A percentile compares a stretch with the other conserved stretches of the same genome.
Conservation (phyloP, 2,888 invertebrate species). For the Coronaproctus castanopsis region DNA sequence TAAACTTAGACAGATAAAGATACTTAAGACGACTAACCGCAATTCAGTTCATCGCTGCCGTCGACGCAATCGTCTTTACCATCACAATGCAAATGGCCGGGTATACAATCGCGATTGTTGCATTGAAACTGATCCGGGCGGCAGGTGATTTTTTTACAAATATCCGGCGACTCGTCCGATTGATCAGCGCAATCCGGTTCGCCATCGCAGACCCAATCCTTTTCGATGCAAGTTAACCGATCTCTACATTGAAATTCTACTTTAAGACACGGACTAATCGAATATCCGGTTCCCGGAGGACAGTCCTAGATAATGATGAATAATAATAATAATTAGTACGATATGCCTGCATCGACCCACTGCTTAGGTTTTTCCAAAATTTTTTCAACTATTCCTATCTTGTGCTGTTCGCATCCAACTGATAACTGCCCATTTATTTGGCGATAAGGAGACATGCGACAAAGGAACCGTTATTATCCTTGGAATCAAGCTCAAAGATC, state of each 20-base stretch:
- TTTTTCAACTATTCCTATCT: too few relatives aligned
- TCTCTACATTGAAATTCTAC: constrained; percentile 63
- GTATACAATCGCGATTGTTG: constrained; percentile 50
- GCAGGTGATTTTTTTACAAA: constrained; percentile 47
- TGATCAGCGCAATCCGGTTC: constrained; percentile 65
- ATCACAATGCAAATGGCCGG: constrained; percentile 61
- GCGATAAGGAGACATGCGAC: too few relatives aligned
- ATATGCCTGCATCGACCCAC: too few relatives aligned
- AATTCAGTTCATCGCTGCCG: constrained; percentile 66
- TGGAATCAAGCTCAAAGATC: too few relatives aligned
- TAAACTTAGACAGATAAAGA: neutral
- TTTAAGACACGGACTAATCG: constrained; percentile 3
- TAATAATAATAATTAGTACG: too few relatives aligned
- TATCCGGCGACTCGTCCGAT: constrained; percentile 42
- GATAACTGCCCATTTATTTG: too few relatives aligned
- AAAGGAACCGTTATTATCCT: too few relatives aligned
- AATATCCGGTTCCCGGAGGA: constrained; percentile 23
- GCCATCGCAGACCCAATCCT: constrained; percentile 66
- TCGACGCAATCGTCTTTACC: constrained; percentile 63
- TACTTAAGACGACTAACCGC: constrained; percentile 33
- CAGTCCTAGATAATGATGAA: constrained; percentile 34
- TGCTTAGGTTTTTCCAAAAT: too few relatives aligned
- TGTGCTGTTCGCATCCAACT: too few relatives aligned
- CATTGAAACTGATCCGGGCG: constrained; percentile 74
- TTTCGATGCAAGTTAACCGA: constrained; percentile 56